A percentile compares a stretch with the other conserved stretches of the same genome.
phyloP scores from a whole-genome alignment of 2,888 invertebrate species.

The Panzeria rudis region DNA sequence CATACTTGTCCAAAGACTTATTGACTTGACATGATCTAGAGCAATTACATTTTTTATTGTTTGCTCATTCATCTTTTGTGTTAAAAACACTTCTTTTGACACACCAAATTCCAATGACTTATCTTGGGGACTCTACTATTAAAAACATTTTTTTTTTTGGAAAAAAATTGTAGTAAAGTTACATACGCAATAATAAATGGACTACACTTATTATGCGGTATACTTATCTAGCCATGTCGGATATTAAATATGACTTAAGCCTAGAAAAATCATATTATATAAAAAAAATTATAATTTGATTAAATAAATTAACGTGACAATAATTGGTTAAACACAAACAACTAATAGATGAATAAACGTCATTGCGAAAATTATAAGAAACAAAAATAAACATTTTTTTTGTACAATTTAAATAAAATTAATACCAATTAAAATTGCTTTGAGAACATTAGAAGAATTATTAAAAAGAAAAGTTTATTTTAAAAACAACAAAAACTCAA shows the following conservation, averaged over 20 bases:
- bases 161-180: no score
- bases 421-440: conserved; percentile 25
- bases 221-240: neutral
- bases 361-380: conserved; percentile 34
- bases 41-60: no score
- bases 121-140: no score
- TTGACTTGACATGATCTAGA: no score
- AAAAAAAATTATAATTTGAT: conserved; percentile 40
- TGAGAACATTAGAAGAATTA: conserved; percentile 21
- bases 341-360: conserved; percentile 63
- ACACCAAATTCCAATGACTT: no score
- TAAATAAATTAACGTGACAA: conserved; percentile 66
- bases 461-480: conserved; percentile 12
- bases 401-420: conserved; percentile 1
- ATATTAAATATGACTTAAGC: conserved; percentile 19
- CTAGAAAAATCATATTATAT: neutral
- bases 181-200: neutral
- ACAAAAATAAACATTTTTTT: conserved; percentile 15
- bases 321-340: conserved; percentile 61
- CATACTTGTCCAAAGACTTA: no score
- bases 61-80: no score
- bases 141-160: no score
- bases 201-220: neutral
- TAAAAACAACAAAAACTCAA: conserved; percentile 32
- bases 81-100: no score